Percentiles rank a stretch among this genome's conserved stretches.
Conservation (phyloP, 2,888 invertebrate genomes). For the Automeris io region DNA sequence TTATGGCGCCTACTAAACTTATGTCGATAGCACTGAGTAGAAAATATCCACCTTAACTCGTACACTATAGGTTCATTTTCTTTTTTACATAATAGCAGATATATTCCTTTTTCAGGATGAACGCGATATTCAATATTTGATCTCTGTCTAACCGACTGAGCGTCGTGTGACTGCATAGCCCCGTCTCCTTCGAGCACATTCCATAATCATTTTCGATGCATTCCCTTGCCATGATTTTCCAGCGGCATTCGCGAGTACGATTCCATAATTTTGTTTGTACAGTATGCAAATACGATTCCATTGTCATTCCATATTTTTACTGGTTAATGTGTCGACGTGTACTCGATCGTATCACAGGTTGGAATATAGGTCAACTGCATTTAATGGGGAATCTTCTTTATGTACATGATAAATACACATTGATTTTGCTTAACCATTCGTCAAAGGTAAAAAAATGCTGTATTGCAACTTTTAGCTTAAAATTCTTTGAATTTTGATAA, state of each 20-base stretch:
- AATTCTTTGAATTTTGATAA: too few species aligned
- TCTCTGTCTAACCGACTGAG: constrained; percentile 74
- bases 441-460: too few species aligned
- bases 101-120: constrained; percentile 42
- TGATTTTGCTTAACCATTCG: too few species aligned
- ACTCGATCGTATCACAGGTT: too few species aligned
- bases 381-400: too few species aligned
- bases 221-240: constrained; percentile 73
- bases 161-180: constrained; percentile 63
- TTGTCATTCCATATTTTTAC: too few species aligned
- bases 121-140: constrained; percentile 72
- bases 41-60: constrained; percentile 41
- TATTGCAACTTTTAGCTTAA: too few species aligned
- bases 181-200: constrained; percentile 67
- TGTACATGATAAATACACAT: too few species aligned
- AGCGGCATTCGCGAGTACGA: constrained; percentile 51
- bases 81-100: constrained; percentile 20
- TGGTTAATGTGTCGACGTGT: too few species aligned
- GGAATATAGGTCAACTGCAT: too few species aligned
- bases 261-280: constrained; percentile 41
- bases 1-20: constrained; percentile 36
- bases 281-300: constrained; percentile 10
- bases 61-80: constrained; percentile 43
- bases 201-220: constrained; percentile 76
- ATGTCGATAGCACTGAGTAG: constrained; percentile 25